Conservation (phyloP, 64 coral and sea anemone species). For the Stylophora pistillata region DNA sequence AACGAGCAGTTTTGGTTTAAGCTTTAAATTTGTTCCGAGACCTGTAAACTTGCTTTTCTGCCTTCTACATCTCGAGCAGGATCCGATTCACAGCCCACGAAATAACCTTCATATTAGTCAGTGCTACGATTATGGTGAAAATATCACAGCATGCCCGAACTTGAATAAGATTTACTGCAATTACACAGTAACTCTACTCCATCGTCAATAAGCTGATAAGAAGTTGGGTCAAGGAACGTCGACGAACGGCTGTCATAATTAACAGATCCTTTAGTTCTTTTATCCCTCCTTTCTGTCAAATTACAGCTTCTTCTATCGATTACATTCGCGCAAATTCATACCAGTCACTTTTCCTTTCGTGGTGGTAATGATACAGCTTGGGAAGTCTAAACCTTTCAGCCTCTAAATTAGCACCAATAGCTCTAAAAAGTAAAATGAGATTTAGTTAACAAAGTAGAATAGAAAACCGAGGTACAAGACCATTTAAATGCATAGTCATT, state of each 20-base stretch:
- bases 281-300: background rate
- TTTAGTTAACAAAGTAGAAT: background rate
- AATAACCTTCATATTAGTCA: too few species aligned
- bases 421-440: background rate
- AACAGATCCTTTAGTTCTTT: background rate
- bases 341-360: conserved; percentile 33
- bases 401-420: conserved; percentile 41
- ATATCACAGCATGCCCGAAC: too few species aligned
- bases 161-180: too few species aligned
- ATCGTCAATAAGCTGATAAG: too few species aligned
- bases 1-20: background rate
- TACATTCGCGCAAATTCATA: conserved; percentile 23
- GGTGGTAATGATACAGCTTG: conserved; percentile 50
- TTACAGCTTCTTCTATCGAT: background rate
- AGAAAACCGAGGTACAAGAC: background rate
- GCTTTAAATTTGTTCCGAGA: background rate
- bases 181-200: too few species aligned
- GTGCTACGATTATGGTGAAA: too few species aligned
- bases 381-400: conserved; percentile 40
- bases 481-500: too few species aligned
- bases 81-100: background rate
- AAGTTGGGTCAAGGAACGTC: too few species aligned
- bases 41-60: background rate
- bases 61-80: background rate
- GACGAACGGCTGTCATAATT: too few species aligned